phyloP scores from a whole-genome alignment of 2,113 vertebrate species.

The Boulengeromyrus knoepffleri region DNA sequence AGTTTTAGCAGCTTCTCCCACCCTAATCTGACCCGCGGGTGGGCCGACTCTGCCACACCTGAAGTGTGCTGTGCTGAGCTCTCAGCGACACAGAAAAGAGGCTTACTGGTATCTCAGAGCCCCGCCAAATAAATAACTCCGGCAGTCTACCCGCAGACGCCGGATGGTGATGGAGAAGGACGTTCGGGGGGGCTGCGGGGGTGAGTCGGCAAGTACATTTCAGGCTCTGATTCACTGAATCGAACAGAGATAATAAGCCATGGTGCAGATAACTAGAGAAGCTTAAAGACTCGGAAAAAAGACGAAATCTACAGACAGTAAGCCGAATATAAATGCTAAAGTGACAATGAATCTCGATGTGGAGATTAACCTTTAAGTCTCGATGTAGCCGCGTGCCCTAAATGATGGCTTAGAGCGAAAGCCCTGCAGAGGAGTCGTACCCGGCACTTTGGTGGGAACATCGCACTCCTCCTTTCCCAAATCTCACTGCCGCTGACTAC shows the following conservation, averaged over 20 bases:
- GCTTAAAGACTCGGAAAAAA: slow-evolving; percentile 38
- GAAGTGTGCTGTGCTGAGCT: slow-evolving; percentile 23
- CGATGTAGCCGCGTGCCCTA: slow-evolving; percentile 29
- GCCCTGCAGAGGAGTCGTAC: background rate
- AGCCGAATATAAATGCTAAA: slow-evolving; percentile 44
- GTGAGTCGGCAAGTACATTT: slow-evolving; percentile 29
- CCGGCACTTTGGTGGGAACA: background rate
- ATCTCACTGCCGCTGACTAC: background rate
- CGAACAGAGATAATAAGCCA: slow-evolving; percentile 42
- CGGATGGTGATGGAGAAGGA: slow-evolving; percentile 19
- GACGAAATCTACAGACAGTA: slow-evolving; percentile 32
- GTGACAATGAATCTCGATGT: slow-evolving; percentile 48
- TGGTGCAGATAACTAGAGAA: slow-evolving; percentile 40
- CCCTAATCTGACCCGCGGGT: slow-evolving; percentile 9
- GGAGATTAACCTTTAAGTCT: slow-evolving; percentile 49
- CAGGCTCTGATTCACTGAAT: slow-evolving; percentile 38
- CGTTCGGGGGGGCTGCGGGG: slow-evolving; percentile 23
- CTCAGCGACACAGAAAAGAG: slow-evolving; percentile 27
- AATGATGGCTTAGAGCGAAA: slow-evolving; percentile 31
- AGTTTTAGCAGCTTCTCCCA: background rate
- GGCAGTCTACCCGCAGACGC: slow-evolving; percentile 5
- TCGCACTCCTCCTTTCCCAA: background rate
- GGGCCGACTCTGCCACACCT: slow-evolving; percentile 19
- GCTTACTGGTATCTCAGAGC: slow-evolving; percentile 26
- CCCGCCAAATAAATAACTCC: slow-evolving; percentile 25